These are phyloP conservation scores for Champsocephalus esox DNA, from an alignment of 2,797 vertebrate genomes.

Conservation along the genomic window DNA sequence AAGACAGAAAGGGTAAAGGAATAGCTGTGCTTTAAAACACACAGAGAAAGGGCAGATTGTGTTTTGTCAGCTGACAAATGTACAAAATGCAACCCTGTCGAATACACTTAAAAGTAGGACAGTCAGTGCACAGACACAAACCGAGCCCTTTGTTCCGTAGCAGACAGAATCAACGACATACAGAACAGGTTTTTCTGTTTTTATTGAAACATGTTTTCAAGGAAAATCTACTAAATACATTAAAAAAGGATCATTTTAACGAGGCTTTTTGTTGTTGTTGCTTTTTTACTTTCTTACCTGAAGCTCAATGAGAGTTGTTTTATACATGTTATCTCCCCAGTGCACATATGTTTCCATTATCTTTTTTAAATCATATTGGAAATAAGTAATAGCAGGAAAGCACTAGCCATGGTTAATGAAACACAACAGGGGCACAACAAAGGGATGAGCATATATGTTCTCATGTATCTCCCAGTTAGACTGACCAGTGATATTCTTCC, in stretches of 20 bases:
- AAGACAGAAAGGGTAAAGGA: too few species aligned
- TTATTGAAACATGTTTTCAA: slow-evolving; percentile 25
- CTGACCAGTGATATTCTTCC: slow-evolving; percentile 4
- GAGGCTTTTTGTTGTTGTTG: slow-evolving; percentile 4
- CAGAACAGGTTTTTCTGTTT: slow-evolving; percentile 14
- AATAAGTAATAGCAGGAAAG: background rate
- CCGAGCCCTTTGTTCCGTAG: slow-evolving; percentile 9
- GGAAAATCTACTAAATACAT: slow-evolving; percentile 5
- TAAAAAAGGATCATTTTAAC: slow-evolving; percentile 2
- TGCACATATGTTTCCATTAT: background rate
- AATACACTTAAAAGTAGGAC: slow-evolving; percentile 64
- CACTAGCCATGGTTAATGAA: background rate
- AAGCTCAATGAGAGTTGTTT: background rate
- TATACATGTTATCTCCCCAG: background rate
- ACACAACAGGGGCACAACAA: background rate
- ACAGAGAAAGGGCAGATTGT: slow-evolving; percentile 54
- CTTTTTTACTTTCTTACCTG: slow-evolving; percentile 3
- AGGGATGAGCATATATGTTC: background rate
- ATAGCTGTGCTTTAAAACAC: slow-evolving; percentile 23
- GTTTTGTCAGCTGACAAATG: slow-evolving; percentile 71
- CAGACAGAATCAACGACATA: slow-evolving; percentile 32
- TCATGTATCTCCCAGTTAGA: background rate
- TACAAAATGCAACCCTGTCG: slow-evolving; percentile 63
- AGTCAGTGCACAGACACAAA: slow-evolving; percentile 40
- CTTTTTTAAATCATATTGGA: background rate